These are phyloP conservation scores for Leptinotarsa undecemlineata DNA, from an alignment of 1,140 invertebrate species.

Conservation along the genomic window DNA sequence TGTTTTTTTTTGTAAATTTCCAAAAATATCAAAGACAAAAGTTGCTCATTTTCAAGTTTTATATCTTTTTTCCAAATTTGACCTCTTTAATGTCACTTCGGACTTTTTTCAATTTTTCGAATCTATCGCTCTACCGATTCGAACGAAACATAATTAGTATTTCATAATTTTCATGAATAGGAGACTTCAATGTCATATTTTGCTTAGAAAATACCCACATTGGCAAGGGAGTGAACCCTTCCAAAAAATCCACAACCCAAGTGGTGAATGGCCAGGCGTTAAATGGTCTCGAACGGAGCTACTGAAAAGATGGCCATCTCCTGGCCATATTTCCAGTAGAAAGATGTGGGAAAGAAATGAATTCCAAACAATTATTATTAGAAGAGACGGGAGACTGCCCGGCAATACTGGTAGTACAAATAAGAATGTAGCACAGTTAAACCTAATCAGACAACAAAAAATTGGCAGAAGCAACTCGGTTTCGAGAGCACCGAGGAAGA, in stretches of 20 bases:
- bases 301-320: no score
- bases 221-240: conserved; percentile 8
- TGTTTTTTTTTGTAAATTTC: no score
- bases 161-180: no score
- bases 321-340: no score
- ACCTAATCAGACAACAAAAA: neutral
- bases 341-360: neutral
- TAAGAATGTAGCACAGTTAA: neutral
- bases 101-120: no score
- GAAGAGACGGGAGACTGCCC: neutral
- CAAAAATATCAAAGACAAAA: no score
- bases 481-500: conserved; percentile 31
- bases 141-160: no score
- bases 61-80: no score
- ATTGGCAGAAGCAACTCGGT: neutral
- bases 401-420: neutral
- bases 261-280: neutral
- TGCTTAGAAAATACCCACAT: neutral
- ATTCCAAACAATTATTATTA: neutral
- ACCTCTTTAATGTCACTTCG: no score
- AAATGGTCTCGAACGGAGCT: conserved; percentile 1
- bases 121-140: no score
- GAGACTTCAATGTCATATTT: no score
- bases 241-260: conserved; percentile 8
- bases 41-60: no score